phyloP scores from a whole-genome alignment of 2,888 invertebrate genomes.

The Lingula anatina region DNA sequence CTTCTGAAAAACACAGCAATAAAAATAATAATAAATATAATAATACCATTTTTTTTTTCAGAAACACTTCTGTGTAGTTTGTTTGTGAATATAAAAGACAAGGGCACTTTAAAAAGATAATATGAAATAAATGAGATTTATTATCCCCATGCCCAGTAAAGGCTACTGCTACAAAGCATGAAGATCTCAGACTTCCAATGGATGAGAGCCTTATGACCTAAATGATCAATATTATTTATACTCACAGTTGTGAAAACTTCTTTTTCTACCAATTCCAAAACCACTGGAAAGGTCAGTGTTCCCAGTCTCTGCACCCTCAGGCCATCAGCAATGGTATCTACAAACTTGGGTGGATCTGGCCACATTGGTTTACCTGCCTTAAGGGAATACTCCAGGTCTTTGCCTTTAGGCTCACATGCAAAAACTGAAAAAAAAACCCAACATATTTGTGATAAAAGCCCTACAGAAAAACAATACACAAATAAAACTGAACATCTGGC shows the following conservation, averaged over 20 bases:
- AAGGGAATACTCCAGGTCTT: slow-evolving; percentile 43
- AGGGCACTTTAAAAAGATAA: too few relatives aligned
- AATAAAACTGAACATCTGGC: background rate
- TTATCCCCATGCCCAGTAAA: too few relatives aligned
- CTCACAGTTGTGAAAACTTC: slow-evolving; percentile 37
- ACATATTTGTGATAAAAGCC: background rate
- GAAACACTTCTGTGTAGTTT: too few relatives aligned
- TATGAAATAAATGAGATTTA: too few relatives aligned
- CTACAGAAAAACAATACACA: background rate
- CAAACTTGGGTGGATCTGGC: slow-evolving; percentile 28
- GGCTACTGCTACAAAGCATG: too few relatives aligned
- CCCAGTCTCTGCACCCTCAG: slow-evolving; percentile 44
- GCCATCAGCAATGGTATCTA: slow-evolving; percentile 49
- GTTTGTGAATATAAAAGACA: too few relatives aligned
- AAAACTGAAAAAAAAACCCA: slow-evolving; percentile 34
- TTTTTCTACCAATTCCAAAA: slow-evolving; percentile 30
- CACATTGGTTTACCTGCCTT: slow-evolving; percentile 32
- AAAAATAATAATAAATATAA: too few relatives aligned
- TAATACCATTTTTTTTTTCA: too few relatives aligned
- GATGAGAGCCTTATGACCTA: too few relatives aligned
- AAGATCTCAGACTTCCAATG: too few relatives aligned
- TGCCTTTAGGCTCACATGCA: slow-evolving; percentile 52
- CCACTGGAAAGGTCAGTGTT: slow-evolving; percentile 38
- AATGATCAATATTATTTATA: too few relatives aligned
- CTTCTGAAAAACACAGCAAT: too few relatives aligned